Percentiles rank a stretch among this genome's conserved stretches.
Evolutionary conservation across 1,140 invertebrate species (phyloP).

Genomic region (Manduca sexta): DNA sequence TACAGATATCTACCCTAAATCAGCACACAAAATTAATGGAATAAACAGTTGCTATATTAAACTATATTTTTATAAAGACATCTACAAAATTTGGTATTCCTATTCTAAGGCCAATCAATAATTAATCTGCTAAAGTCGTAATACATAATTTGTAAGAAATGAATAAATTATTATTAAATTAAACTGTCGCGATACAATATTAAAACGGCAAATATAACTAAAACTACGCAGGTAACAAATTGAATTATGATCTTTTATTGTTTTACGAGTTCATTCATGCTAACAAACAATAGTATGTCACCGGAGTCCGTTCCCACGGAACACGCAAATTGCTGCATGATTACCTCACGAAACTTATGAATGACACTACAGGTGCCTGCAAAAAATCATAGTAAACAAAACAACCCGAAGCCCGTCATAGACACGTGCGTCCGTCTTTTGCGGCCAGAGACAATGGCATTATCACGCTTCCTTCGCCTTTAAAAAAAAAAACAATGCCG

Average conservation of each 20-base stretch:
- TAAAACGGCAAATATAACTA: no score
- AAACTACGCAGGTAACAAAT: not conserved
- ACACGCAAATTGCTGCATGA: conserved; percentile 36
- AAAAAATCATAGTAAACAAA: conserved; percentile 42
- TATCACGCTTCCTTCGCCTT: conserved; percentile 23
- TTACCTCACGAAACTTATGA: conserved; percentile 29
- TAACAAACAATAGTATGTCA: conserved; percentile 6
- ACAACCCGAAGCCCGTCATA: conserved; percentile 39
- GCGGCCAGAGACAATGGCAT: conserved; percentile 47
- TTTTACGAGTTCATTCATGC: conserved; percentile 2
- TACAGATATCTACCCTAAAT: no score
- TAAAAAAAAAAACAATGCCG: conserved; percentile 34
- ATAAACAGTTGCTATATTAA: no score
- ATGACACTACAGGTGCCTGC: conserved; percentile 49
- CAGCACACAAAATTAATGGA: no score
- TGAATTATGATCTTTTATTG: not conserved
- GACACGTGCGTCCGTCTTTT: conserved; percentile 65
- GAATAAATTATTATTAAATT: no score
- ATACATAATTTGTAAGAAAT: no score
- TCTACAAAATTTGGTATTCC: no score
- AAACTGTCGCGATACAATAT: not conserved
- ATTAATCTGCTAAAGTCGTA: no score
- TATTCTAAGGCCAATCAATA: no score
- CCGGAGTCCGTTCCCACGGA: conserved; percentile 22
- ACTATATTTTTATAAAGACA: no score